These are phyloP conservation scores for Bradypus variegatus DNA, from an alignment of 2,797 vertebrate species.

Conservation along the genomic window DNA sequence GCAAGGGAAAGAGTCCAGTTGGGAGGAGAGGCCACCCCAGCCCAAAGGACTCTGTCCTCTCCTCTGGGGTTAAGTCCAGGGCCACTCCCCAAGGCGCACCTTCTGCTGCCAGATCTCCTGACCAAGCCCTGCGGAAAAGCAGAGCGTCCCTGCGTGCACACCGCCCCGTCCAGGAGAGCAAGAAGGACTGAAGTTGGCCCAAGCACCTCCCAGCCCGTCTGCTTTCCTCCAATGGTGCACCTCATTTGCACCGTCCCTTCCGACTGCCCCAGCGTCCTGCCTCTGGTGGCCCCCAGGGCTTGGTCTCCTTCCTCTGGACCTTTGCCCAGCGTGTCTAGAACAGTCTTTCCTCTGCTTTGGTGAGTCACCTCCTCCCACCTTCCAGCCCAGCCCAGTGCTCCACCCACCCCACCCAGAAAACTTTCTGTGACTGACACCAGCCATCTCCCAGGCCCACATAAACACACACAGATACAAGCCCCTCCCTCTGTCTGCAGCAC, in stretches of 20 bases:
- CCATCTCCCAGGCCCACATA: neutral
- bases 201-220: neutral
- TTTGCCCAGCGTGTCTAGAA: neutral
- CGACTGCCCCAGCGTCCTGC: neutral
- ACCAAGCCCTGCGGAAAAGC: neutral
- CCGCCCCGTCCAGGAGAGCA: neutral
- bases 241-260: neutral
- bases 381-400: neutral
- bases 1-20: neutral
- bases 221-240: no score
- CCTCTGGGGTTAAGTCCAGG: neutral
- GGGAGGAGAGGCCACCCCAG: neutral
- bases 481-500: neutral
- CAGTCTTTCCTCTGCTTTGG: neutral
- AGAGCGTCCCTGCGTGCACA: neutral
- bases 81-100: neutral
- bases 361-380: neutral
- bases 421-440: neutral
- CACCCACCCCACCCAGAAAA: neutral
- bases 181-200: neutral
- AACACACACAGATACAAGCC: neutral
- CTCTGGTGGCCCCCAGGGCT: accelerated
- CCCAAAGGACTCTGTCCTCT: neutral
- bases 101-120: neutral
- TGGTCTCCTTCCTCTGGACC: neutral